A percentile compares a stretch with the other conserved stretches of the same genome.
phyloP scores from a whole-genome alignment of 2,113 vertebrate genomes.

The Etheostoma spectabile region DNA sequence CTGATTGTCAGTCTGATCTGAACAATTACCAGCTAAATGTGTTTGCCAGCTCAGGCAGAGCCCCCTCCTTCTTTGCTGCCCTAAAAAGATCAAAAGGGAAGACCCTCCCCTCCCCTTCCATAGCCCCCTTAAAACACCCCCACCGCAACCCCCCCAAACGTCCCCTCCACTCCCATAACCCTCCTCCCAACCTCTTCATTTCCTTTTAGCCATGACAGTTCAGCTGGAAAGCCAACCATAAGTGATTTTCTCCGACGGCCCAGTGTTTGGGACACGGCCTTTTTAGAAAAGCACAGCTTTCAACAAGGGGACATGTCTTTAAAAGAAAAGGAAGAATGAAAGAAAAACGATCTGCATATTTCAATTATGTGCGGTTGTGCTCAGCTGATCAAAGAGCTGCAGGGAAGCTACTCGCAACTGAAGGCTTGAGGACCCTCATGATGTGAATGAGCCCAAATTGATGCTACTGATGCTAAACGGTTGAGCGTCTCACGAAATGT shows the following conservation, averaged over 20 bases:
- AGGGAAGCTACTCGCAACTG: conserved; percentile 44
- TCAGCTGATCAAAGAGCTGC: conserved; percentile 79
- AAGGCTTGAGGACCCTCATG: conserved; percentile 55
- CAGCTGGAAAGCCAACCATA: conserved; percentile 84
- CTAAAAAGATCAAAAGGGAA: conserved; percentile 86
- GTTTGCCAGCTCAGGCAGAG: conserved; percentile 82
- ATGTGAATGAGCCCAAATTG: conserved; percentile 75
- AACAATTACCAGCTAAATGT: conserved; percentile 86
- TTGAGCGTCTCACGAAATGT: conserved; percentile 70
- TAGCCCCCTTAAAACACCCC: conserved; percentile 51
- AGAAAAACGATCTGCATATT: conserved; percentile 77
- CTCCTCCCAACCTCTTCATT: conserved; percentile 76
- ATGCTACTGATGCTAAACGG: conserved; percentile 76
- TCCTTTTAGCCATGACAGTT: conserved; percentile 83
- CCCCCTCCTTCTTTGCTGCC: conserved; percentile 65
- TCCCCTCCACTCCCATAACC: conserved; percentile 49
- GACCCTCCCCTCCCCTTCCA: conserved; percentile 42
- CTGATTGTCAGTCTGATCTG: conserved; percentile 83
- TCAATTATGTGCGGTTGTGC: conserved; percentile 70
- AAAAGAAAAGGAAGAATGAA: conserved; percentile 44
- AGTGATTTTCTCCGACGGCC: conserved; percentile 76
- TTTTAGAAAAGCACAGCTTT: conserved; percentile 55
- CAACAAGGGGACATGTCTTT: conserved; percentile 56
- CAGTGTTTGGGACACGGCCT: conserved; percentile 72
- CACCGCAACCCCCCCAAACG: conserved; percentile 53